phyloP scores from a whole-genome alignment of 2,113 vertebrate genomes.

The Zeus faber region DNA sequence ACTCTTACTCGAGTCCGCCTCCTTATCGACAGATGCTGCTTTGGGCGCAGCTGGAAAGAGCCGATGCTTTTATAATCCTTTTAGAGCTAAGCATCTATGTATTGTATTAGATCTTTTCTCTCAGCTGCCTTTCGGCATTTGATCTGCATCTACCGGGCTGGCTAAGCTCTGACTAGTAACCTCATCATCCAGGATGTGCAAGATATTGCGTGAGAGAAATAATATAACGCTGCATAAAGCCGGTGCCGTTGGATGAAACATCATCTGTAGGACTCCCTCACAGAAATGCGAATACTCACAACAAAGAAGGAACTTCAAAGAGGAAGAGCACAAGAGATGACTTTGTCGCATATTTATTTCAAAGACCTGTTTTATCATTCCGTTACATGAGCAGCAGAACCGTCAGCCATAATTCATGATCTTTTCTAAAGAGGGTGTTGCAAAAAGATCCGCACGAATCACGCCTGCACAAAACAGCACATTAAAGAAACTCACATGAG shows the following conservation, averaged over 20 bases:
- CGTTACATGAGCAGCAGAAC: constrained; percentile 43
- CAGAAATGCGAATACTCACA: constrained; percentile 39
- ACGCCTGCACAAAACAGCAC: background rate
- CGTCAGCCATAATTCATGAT: constrained; percentile 34
- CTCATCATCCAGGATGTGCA: constrained; percentile 38
- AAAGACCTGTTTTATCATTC: constrained; percentile 53
- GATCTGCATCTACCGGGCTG: constrained; percentile 35
- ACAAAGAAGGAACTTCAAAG: constrained; percentile 49
- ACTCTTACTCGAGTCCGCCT: constrained; percentile 15
- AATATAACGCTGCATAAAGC: constrained; percentile 35
- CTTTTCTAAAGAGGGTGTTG: constrained; percentile 10
- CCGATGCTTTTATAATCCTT: constrained; percentile 55
- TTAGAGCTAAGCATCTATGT: constrained; percentile 43
- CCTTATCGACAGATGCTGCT: constrained; percentile 58
- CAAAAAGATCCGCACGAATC: background rate
- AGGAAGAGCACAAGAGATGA: constrained; percentile 34
- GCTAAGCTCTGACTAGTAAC: constrained; percentile 38
- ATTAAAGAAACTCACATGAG: background rate
- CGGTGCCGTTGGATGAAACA: background rate
- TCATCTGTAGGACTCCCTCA: background rate
- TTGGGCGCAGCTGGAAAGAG: constrained; percentile 62
- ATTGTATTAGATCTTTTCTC: constrained; percentile 29
- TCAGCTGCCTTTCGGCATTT: constrained; percentile 21
- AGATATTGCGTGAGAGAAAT: constrained; percentile 27
- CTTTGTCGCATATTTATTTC: constrained; percentile 50